Base-by-base conservation (phyloP, 2,888 invertebrate genomes). In the Acleris laterana region DNA sequence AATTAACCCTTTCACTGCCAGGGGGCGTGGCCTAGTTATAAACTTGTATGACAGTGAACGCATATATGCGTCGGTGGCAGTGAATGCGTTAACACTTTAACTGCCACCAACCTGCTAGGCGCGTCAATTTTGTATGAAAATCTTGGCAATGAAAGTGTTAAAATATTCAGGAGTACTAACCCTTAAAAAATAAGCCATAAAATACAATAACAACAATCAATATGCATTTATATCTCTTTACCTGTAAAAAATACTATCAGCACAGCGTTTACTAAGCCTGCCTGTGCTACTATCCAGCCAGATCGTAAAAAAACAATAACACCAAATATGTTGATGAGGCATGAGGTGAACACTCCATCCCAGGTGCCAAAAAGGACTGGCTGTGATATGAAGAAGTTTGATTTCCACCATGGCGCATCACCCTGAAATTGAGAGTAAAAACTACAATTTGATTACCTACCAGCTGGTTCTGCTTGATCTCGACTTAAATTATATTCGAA, bases 321-420 rank as follows among this genome's bases (percentile, higher is more conserved):
- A 80, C 99, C 99, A 93, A 99, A 98, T 67, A 99, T 98, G 89
- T 99, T 99, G 81, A 99, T 98, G 78, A 99, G 95, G 84, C 98
- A 99, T 60, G 99, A 98, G 63, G 99, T 98, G 85, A 99, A 99
- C 7, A 99, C 99, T 71, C 99, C 99, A 90, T 99, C 99, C 98
- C 98, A 99, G 1, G 98, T 98, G 16, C 99, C 99, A 93, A 99
- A 99, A 60, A 99, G 93, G 62, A 99, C 97, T 44, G 98, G 98
- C 87, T 99, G 98, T 42, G 98, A 98, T 88, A 99, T 96, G 84
- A 99, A 98, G 89, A 99, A 98, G 83, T 98, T 98, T 38, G 98
- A 96, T 89, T 98, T 97, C 98, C 98, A 99, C 98, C 98, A 99
- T 59, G 97, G 97, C 72, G 95, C 95, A 78, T 96, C 95, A 72